Evolutionary conservation across 92 coral and sea anemone species (phyloP).

Genomic region (Pocillopora meandrina): DNA sequence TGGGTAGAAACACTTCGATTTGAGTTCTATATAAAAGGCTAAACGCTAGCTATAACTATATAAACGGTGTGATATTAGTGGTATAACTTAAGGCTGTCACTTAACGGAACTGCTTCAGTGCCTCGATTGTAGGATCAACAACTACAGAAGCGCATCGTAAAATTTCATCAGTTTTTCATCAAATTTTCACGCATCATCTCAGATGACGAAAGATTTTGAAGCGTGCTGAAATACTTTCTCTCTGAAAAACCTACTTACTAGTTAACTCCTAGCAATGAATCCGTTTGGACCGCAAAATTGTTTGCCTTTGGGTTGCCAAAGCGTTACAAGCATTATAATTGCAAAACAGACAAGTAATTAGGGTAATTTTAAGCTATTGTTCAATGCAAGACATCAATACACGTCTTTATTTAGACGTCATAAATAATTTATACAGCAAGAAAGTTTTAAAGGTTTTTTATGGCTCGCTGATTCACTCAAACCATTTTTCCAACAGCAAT

Average conservation of each 20-base stretch:
- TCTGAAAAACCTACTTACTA: too few species aligned
- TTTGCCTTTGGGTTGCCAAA: neutral
- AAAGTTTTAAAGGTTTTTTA: neutral
- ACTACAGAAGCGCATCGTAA: neutral
- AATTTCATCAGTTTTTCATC: neutral
- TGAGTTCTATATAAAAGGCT: too few species aligned
- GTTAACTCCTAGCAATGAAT: too few species aligned
- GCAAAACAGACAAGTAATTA: neutral
- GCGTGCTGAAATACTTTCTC: too few species aligned
- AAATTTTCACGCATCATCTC: too few species aligned
- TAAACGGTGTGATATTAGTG: neutral
- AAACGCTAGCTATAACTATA: too few species aligned
- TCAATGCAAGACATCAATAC: neutral
- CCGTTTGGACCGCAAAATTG: neutral
- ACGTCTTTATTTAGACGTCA: neutral
- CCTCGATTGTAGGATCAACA: neutral
- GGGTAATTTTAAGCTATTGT: neutral
- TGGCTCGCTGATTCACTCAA: too few species aligned
- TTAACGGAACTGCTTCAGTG: neutral
- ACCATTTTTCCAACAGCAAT: too few species aligned
- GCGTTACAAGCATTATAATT: constrained; percentile 3
- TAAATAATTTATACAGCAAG: neutral
- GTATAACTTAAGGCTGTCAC: neutral
- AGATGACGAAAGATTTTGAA: neutral
- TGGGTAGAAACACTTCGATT: too few species aligned